Base-by-base conservation (phyloP, 92 coral and sea anemone species). In the Paragorgia papillata region DNA sequence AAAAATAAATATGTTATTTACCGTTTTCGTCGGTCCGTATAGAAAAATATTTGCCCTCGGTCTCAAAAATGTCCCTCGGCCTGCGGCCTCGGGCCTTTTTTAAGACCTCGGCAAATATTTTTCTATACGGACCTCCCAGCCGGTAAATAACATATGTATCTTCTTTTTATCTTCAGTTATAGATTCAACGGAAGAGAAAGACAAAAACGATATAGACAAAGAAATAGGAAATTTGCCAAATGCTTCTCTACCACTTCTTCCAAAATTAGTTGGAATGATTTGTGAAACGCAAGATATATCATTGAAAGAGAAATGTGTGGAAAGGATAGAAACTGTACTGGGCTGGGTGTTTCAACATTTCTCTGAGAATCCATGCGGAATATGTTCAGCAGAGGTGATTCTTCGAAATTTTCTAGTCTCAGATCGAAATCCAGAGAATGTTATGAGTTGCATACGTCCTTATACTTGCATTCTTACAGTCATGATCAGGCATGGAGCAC, bases 381-480 rank as follows among this genome's bases (percentile, higher is more conserved):
- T 68, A 44, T 68, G 21, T 68, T 22, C 34, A 9, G 75, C 75
- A 25, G 75, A 68, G 24, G 26, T 6, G 2, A 48, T 14, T 44
- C 43, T 68, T 44, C 75, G 75, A 10, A 19, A 4, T 1, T 68
- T 68, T 33, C 75, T 68, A 17, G 20, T 66, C 43, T 24, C n/a
- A 10, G 37, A 19, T 41, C n/a, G 7, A 0, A 40, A 68, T 21
- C 50, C 58, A 2, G 33, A 20, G 20, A 68, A 68, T 15, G 59
- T 48, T 13, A 44, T 44, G 20, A 26, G 29, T 13, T 54, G 59
- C 20, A 48, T 68, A 26, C 21, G 60, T 15, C 26, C 54, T 48
- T 68, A 68, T 68, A 1, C 60, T 21, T 28, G 48, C 14, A 68
- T 68, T 2, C 75, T 68, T 27, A n/a, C 59, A 17, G 60, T 68